Conservation (phyloP, 2,888 invertebrate genomes). For the Rapana venosa region DNA sequence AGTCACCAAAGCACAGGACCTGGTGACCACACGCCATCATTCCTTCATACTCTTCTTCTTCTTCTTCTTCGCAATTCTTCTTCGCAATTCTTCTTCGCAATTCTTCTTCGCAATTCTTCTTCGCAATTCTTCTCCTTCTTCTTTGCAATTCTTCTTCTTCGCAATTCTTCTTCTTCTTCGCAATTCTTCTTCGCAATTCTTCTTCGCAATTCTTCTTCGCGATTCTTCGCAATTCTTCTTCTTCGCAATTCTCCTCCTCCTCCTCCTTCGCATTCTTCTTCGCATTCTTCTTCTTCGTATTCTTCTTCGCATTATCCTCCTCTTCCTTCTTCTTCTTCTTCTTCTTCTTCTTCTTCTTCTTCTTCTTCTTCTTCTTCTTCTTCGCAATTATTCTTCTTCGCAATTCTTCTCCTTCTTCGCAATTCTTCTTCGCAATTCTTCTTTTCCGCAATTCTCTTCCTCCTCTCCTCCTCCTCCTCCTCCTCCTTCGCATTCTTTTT, state of each 20-base stretch:
- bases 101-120: background rate
- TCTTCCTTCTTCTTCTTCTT: background rate
- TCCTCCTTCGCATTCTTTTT: background rate
- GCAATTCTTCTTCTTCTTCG: too few species aligned
- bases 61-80: background rate
- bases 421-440: background rate
- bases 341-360: background rate
- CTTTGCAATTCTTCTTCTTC: too few species aligned
- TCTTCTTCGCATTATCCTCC: too few species aligned
- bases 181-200: too few species aligned
- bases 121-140: background rate
- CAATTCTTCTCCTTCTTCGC: background rate
- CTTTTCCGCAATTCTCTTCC: background rate
- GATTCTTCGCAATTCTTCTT: conserved; percentile 1
- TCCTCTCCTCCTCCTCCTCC: background rate
- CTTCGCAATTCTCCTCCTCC: too few species aligned
- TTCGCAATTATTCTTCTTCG: too few species aligned
- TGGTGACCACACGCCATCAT: background rate
- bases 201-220: too few species aligned
- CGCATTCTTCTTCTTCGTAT: background rate
- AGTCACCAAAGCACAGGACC: background rate
- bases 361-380: conserved; percentile 1
- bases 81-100: background rate
- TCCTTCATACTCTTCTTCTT: background rate
- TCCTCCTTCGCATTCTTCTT: too few species aligned